Percentiles rank a stretch among this genome's conserved stretches.
Evolutionary conservation across 1,140 invertebrate species (phyloP).

Genomic region (Linepithema humile): DNA sequence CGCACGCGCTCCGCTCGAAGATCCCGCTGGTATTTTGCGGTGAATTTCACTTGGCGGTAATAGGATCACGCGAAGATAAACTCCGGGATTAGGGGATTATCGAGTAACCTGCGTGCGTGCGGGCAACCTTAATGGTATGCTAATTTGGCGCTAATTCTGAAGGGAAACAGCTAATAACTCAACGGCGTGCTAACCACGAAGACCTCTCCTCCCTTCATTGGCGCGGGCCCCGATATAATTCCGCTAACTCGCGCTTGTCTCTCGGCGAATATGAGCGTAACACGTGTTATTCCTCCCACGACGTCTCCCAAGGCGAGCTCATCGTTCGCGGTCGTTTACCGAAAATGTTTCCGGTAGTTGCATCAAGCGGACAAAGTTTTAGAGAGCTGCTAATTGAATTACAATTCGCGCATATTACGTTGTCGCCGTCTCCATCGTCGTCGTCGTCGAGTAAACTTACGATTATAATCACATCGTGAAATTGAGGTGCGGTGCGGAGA

Average conservation of each 20-base stretch:
- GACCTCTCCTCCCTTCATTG: slow-evolving; percentile 27
- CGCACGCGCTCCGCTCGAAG: slow-evolving; percentile 3
- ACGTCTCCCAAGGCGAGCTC: slow-evolving; percentile 32
- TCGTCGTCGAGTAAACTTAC: slow-evolving; percentile 4
- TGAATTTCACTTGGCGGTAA: slow-evolving; percentile 62
- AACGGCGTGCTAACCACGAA: slow-evolving; percentile 51
- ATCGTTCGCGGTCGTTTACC: slow-evolving; percentile 34
- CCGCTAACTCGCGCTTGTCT: slow-evolving; percentile 43
- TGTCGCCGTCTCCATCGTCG: background rate
- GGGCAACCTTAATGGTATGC: slow-evolving; percentile 71
- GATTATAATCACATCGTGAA: slow-evolving; percentile 48
- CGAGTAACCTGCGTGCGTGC: slow-evolving; percentile 65
- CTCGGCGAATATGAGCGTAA: slow-evolving; percentile 46
- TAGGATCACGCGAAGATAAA: slow-evolving; percentile 73
- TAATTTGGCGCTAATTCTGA: slow-evolving; percentile 75
- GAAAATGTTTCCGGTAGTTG: slow-evolving; percentile 49
- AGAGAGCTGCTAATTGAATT: slow-evolving; percentile 46
- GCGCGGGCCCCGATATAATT: slow-evolving; percentile 49
- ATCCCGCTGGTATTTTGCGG: slow-evolving; percentile 8
- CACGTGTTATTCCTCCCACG: slow-evolving; percentile 25
- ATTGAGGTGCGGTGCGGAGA: slow-evolving; percentile 12
- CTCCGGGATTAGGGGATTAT: slow-evolving; percentile 71
- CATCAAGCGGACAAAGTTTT: slow-evolving; percentile 42
- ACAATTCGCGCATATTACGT: slow-evolving; percentile 31
- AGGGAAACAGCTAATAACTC: slow-evolving; percentile 76